phyloP scores from a whole-genome alignment of 2,888 invertebrate genomes.

The Nomada fabriciana region DNA sequence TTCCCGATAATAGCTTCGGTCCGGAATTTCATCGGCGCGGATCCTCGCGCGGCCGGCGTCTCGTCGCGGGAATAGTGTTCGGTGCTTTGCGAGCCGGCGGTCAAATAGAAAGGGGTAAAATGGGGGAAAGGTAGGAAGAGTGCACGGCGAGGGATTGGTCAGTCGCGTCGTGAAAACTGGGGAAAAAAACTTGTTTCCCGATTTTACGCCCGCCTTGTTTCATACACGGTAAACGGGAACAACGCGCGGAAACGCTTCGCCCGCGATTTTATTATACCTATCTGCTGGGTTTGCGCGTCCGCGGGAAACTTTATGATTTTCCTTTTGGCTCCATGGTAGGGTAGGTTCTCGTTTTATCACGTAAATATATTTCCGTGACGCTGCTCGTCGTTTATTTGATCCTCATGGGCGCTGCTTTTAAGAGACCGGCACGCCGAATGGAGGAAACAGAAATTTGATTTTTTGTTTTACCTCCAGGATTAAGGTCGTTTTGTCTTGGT shows the following conservation, averaged over 20 bases:
- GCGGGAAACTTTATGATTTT: no score
- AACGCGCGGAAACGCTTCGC: constrained; percentile 16
- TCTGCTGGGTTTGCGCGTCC: not conserved
- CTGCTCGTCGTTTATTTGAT: no score
- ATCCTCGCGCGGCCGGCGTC: constrained; percentile 44
- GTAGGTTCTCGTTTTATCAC: no score
- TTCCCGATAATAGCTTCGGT: constrained; percentile 77
- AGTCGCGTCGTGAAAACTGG: constrained; percentile 28
- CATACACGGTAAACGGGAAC: constrained; percentile 29
- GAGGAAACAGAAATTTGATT: no score
- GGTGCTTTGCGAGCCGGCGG: not conserved
- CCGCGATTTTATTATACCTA: constrained; percentile 27
- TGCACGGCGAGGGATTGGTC: not conserved
- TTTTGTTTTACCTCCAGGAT: no score
- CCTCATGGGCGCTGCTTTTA: no score
- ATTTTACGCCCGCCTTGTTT: constrained; percentile 53
- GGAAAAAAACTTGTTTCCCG: constrained; percentile 46
- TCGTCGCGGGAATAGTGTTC: not conserved
- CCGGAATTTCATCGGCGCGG: constrained; percentile 67
- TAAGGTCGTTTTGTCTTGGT: no score
- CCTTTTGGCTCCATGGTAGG: no score
- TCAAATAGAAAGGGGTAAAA: no score
- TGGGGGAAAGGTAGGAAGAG: not conserved
- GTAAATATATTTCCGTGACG: no score
- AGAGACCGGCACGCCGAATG: no score